These are phyloP conservation scores for Volucella bombylans DNA, from an alignment of 2,888 invertebrate genomes.

Conservation along the genomic window DNA sequence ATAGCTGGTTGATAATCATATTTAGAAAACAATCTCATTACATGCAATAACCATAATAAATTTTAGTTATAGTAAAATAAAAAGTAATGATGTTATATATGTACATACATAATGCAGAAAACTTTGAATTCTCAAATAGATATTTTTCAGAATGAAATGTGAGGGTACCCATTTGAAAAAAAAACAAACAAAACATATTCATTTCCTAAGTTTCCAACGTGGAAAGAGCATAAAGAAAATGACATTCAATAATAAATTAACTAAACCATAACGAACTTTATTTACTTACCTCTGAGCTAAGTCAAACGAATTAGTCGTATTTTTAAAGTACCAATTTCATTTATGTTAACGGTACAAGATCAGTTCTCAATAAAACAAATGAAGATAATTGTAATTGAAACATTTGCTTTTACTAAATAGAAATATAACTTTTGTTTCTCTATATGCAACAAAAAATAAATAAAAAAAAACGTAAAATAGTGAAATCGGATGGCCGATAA, in stretches of 20 bases:
- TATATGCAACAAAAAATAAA: too few species aligned
- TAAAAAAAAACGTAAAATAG: too few species aligned
- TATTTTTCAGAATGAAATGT: constrained; percentile 12
- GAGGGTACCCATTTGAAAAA: background rate
- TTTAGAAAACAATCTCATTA: constrained; percentile 24
- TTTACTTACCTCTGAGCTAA: too few species aligned
- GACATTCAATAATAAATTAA: constrained; percentile 21
- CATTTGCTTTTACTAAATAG: too few species aligned
- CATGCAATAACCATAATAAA: constrained; percentile 34
- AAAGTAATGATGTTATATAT: constrained; percentile 55
- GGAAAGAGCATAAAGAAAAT: background rate
- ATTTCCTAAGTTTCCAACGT: constrained; percentile 30
- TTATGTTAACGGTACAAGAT: too few species aligned
- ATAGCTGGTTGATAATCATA: constrained; percentile 37
- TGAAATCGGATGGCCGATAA: too few species aligned
- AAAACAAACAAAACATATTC: constrained; percentile 18
- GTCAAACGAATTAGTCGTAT: too few species aligned
- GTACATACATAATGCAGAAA: constrained; percentile 52
- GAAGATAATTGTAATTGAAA: too few species aligned
- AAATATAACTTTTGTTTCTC: too few species aligned
- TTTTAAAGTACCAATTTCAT: too few species aligned
- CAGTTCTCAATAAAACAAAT: too few species aligned
- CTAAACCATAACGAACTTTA: constrained; percentile 5
- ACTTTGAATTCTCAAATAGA: constrained; percentile 36
- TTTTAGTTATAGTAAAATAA: constrained; percentile 36